Evolutionary conservation across 2,113 vertebrate genomes (phyloP), one percentile per base, ranked within the genome.

Genomic region (Malurus alboscapulatus): DNA sequence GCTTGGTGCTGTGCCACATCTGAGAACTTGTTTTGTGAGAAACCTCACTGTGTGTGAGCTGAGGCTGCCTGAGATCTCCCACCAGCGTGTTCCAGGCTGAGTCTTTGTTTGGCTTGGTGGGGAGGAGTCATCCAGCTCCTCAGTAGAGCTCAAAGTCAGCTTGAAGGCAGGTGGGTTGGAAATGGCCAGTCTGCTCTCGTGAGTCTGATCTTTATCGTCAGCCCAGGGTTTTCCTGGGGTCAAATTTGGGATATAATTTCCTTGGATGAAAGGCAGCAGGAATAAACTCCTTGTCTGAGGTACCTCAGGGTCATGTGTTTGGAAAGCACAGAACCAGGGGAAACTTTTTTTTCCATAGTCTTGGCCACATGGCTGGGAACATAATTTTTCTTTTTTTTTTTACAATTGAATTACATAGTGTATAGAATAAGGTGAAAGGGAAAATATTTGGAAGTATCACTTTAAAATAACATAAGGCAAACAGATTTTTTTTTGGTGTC

Each of bases 401-500:
- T 8, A 1, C 24, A 57, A 6, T 40, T 38, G 20, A 68, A 72
- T 75, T 67, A n/a, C 19, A 38, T 14, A 79, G 6, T 54, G 5
- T 44, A 14, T 45, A 53, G 45, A 51, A 50, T 47, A 67, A 87
- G 36, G 40, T 82, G 32, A 84, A 92, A 88, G 29, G 30, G 36
- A 91, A 93, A 73, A 44, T 84, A 75, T 32, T 89, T 51, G 29
- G 11, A 95, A 82, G 13, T 68, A 11, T 85, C 42, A 66, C 24
- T 90, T 90, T 68, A 92, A 89, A 94, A 93, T 78, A 82, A 79
- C 29, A 50, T 63, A 78, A 79, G n/a, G 67, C 77, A 19, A 91
- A 51, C 29, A 47, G 59, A 34, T 10, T 44, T 57, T 30, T 55
- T 38, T 42, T 22, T 45, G 10, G 55, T 27, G 26, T 30, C 21